Evolutionary conservation across 1,140 invertebrate species (phyloP), one percentile per base, ranked within the genome.

Genomic region (Temnothorax longispinosus): DNA sequence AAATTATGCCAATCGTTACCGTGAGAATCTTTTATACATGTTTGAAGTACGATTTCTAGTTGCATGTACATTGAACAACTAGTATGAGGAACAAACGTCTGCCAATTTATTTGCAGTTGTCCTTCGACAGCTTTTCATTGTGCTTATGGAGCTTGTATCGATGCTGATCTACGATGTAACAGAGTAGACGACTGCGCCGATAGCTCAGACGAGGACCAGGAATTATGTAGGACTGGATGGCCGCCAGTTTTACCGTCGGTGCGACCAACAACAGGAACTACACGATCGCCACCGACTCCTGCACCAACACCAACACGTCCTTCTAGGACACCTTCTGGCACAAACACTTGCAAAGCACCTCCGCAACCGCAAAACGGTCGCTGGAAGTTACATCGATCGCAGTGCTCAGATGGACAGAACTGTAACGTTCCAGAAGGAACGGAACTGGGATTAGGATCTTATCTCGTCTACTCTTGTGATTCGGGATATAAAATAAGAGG

Each of bases 171-270:
- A 4, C 95, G 94, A 56, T 97, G 97, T 89, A 95, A 98, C 91
- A 95, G 96, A 1, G 88, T 93, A 6, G 87, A 74, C 41, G 95
- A 98, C 84, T 98, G 97, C 92, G 92, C 92, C 0, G 97, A 97
- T 93, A 96, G 96, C 13, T 97, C 97, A 0, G 98, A 98, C 92
- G 98, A 97, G 86, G 89, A 93, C 89, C 77, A 85, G 13, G 32
- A 2, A 21, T 21, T 21, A n/a, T 95, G 94, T 74, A 7, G 11
- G 21, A 4, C 35, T 32, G 7, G 4, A 27, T 64, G 21, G 64
- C 21, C 38, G 38, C 21, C 38, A 41, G 3, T 41, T 18, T 3
- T 4, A n/a, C 21, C 72, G 2, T 1, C 52, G 4, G 0, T 47
- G 27, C 13, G 3, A 58, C 58, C 54, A 6, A 44, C 11, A 67